phyloP scores from a whole-genome alignment of 2,113 vertebrate species.

The Phoenicopterus ruber region DNA sequence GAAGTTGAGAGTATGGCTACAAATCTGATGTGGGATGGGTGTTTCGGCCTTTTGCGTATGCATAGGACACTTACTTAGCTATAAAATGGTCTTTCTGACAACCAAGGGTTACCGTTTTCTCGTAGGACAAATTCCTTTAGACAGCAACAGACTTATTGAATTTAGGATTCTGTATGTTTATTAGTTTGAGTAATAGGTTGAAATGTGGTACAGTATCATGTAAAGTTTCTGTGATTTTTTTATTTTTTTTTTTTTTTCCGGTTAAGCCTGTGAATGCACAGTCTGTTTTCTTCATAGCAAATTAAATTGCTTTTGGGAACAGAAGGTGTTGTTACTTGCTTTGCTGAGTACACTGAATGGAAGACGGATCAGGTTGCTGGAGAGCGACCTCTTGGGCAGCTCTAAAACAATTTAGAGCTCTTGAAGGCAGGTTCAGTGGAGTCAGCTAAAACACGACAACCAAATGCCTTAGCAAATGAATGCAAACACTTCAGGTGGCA shows the following conservation, averaged over 20 bases:
- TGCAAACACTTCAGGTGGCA: background rate
- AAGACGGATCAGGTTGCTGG: background rate
- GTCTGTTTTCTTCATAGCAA: background rate
- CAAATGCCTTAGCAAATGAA: background rate
- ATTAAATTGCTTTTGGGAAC: background rate
- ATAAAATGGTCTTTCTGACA: background rate
- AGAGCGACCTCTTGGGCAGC: background rate
- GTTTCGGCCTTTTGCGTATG: background rate
- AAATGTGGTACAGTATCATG: fast-evolving
- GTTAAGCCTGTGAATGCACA: background rate
- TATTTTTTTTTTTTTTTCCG: fast-evolving
- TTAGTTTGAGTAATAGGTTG: background rate
- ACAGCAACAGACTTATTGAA: background rate
- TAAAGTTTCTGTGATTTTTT: background rate
- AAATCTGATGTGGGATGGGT: background rate
- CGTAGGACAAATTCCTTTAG: background rate
- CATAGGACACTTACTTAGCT: background rate
- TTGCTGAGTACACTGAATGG: background rate
- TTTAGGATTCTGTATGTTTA: background rate
- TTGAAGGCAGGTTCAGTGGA: background rate
- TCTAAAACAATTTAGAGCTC: background rate
- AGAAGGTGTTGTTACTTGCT: background rate
- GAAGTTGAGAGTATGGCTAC: fast-evolving
- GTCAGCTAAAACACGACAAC: background rate
- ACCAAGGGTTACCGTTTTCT: background rate